Evolutionary conservation across 2,113 vertebrate species (phyloP).

Genomic region (Cheilinus undulatus): DNA sequence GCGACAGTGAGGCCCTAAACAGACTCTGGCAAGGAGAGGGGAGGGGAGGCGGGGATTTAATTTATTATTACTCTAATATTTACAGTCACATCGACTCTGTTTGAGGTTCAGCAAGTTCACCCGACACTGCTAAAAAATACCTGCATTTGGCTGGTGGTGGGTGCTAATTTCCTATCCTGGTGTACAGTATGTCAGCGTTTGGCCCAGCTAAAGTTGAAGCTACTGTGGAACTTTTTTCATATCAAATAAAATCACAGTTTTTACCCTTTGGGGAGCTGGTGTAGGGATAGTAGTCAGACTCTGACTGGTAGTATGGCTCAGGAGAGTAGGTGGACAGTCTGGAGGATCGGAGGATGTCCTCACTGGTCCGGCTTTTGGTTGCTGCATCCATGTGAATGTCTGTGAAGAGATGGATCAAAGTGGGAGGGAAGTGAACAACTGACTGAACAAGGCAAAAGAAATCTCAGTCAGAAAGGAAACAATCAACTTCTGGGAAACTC

Average conservation of each 20-base stretch:
- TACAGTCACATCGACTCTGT: too few relatives aligned
- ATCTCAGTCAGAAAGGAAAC: not conserved
- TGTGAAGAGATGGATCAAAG: constrained; percentile 68
- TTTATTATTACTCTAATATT: too few relatives aligned
- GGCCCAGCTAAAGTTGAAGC: not conserved
- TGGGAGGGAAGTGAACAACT: not conserved
- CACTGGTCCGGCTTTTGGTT: constrained; percentile 97
- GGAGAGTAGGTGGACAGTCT: constrained; percentile 93
- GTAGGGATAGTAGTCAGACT: constrained; percentile 92
- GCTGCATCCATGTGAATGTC: constrained; percentile 86
- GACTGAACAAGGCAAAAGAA: not conserved
- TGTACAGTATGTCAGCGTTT: too few relatives aligned
- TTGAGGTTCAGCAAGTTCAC: too few relatives aligned
- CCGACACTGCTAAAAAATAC: too few relatives aligned
- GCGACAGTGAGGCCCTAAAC: too few relatives aligned
- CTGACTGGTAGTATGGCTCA: constrained; percentile 90
- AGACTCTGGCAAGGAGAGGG: too few relatives aligned
- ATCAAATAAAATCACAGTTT: not conserved
- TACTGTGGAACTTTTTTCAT: not conserved
- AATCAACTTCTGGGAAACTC: too few relatives aligned
- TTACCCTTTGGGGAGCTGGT: constrained; percentile 93
- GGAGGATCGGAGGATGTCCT: constrained; percentile 93
- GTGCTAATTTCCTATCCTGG: too few relatives aligned
- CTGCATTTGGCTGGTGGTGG: too few relatives aligned
- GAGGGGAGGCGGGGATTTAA: too few relatives aligned